Evolutionary conservation across 2,888 invertebrate species (phyloP).

Genomic region (Silvanus unidentatus): DNA sequence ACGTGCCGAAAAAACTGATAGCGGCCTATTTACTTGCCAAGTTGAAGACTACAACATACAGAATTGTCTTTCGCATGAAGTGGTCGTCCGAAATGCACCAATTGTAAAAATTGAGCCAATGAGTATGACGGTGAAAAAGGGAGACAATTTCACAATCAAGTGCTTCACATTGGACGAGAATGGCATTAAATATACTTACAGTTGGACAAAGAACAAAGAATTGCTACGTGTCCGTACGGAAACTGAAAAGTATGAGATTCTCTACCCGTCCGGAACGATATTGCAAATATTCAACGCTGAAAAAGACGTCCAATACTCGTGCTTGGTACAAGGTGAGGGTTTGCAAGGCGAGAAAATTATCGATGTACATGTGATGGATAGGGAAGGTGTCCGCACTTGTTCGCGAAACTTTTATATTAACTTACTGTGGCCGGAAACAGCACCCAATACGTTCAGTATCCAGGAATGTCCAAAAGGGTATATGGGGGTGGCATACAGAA

Average conservation of each 20-base stretch:
- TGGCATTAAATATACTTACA: conserved; percentile 64
- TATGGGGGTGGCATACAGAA: conserved; percentile 49
- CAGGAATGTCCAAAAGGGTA: conserved; percentile 55
- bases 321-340: conserved; percentile 54
- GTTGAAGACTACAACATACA: conserved; percentile 65
- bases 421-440: conserved; percentile 61
- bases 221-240: conserved; percentile 68
- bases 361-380: conserved; percentile 61
- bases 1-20: conserved; percentile 62
- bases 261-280: conserved; percentile 78
- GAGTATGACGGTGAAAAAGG: conserved; percentile 65
- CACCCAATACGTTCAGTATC: conserved; percentile 66
- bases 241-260: conserved; percentile 77
- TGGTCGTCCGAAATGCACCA: conserved; percentile 60
- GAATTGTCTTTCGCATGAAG: conserved; percentile 59
- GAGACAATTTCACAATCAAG: conserved; percentile 62
- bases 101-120: conserved; percentile 63
- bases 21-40: conserved; percentile 75
- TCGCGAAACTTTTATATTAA: conserved; percentile 53
- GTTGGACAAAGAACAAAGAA: conserved; percentile 75
- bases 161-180: conserved; percentile 68
- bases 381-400: conserved; percentile 54
- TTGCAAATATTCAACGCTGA: conserved; percentile 72
- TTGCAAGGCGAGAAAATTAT: conserved; percentile 52
- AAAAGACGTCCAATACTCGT: conserved; percentile 64